A percentile compares a stretch with the other conserved stretches of the same genome.
These are phyloP conservation scores for Nymphalis c-album DNA, from an alignment of 2,888 invertebrate genomes.

Conservation along the genomic window DNA sequence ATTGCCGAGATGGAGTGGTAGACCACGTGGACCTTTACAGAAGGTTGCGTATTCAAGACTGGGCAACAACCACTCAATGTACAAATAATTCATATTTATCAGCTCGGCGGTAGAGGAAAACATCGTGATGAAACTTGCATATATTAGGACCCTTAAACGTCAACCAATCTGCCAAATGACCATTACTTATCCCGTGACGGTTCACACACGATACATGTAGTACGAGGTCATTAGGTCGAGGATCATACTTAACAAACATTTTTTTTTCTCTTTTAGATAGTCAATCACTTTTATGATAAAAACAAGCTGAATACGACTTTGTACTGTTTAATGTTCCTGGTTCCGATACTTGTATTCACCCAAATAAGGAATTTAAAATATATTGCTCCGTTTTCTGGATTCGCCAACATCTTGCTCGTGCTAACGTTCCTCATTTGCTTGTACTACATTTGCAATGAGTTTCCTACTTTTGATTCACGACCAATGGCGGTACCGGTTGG, in stretches of 20 bases:
- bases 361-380: constrained; percentile 88
- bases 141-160: no score
- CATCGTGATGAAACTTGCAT: no score
- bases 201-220: no score
- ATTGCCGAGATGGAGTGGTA: no score
- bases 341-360: constrained; percentile 68
- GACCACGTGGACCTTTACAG: no score
- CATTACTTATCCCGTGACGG: no score
- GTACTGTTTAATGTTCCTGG: constrained; percentile 68
- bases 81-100: no score
- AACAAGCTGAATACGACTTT: constrained; percentile 52
- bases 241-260: background rate
- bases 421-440: constrained; percentile 90
- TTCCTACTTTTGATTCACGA: constrained; percentile 68
- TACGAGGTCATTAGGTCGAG: background rate
- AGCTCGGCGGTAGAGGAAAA: no score
- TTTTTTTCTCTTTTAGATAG: constrained; percentile 57
- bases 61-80: no score
- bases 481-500: constrained; percentile 80
- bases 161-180: no score
- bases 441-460: constrained; percentile 87
- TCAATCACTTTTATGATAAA: constrained; percentile 50
- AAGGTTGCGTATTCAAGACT: no score
- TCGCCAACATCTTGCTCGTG: constrained; percentile 91
- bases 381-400: constrained; percentile 92